Evolutionary conservation across 2,888 invertebrate genomes (phyloP).

Genomic region (Sinelater perroti): DNA sequence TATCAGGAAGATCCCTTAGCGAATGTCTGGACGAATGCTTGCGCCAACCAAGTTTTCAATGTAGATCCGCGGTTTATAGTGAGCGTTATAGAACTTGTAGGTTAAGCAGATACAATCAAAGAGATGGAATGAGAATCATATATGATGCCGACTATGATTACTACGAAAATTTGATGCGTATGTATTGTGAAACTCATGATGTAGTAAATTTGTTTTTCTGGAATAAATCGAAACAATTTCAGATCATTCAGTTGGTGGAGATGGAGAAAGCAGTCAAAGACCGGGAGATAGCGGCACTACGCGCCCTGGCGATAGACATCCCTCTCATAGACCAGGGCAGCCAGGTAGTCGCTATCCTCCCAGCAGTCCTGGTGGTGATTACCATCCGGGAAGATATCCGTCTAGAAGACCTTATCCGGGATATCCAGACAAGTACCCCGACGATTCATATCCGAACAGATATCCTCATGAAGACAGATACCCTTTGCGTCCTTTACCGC

Average conservation of each 20-base stretch:
- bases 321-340: slow-evolving; percentile 34
- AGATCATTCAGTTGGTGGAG: slow-evolving; percentile 60
- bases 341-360: slow-evolving; percentile 37
- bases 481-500: slow-evolving; percentile 25
- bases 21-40: slow-evolving; percentile 91
- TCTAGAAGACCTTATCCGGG: slow-evolving; percentile 30
- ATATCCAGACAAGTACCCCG: slow-evolving; percentile 26
- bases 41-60: slow-evolving; percentile 88
- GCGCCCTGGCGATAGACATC: slow-evolving; percentile 59
- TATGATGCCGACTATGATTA: slow-evolving; percentile 94
- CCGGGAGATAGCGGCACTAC: slow-evolving; percentile 52
- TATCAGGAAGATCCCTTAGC: slow-evolving; percentile 85
- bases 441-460: slow-evolving; percentile 50
- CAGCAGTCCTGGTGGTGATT: slow-evolving; percentile 49
- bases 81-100: slow-evolving; percentile 86
- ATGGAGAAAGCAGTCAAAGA: slow-evolving; percentile 42
- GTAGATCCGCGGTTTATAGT: slow-evolving; percentile 88
- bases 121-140: slow-evolving; percentile 86
- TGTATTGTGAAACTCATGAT: slow-evolving; percentile 59
- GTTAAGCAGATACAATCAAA: slow-evolving; percentile 85
- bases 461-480: slow-evolving; percentile 33
- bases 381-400: slow-evolving; percentile 59
- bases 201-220: slow-evolving; percentile 18
- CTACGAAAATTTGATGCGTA: slow-evolving; percentile 92
- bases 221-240: slow-evolving; percentile 42